Evolutionary conservation across 2,888 invertebrate species (phyloP), one percentile per base, ranked within the genome.

Genomic region (Rhodophaea formosa): DNA sequence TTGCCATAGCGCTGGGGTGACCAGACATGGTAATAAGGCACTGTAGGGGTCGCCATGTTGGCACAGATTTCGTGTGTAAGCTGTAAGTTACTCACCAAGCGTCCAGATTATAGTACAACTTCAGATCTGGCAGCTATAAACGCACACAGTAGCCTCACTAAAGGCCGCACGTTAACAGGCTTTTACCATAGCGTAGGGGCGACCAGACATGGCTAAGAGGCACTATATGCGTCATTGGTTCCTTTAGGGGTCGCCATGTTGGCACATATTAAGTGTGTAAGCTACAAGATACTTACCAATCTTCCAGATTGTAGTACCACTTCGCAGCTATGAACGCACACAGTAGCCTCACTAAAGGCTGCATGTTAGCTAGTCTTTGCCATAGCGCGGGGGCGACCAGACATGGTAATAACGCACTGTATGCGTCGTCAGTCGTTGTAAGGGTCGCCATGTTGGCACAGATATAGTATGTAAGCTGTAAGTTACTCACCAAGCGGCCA

Each of bases 1-100:
- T 82, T 99, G 98, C 97, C 99, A 99, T 58, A 99, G 92, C 46
- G 96, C 93, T 0, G 99, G 98, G 10, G 96, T 94, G 69, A 99
- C 91, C 15, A 99, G n/a, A n/a, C n/a, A n/a, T n/a, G n/a, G n/a
- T n/a, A n/a, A n/a, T n/a, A n/a, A n/a, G n/a, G n/a, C n/a, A n/a
- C n/a, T n/a, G n/a, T n/a, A n/a, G n/a, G n/a, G n/a, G n/a, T n/a
- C n/a, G n/a, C n/a, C n/a, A n/a, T n/a, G n/a, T n/a, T n/a, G n/a
- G n/a, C n/a, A n/a, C 3, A 94, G 60, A 7, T n/a, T n/a, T n/a
- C n/a, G n/a, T n/a, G n/a, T n/a, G n/a, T n/a, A n/a, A n/a, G n/a
- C n/a, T n/a, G n/a, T n/a, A n/a, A n/a, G n/a, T n/a, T n/a, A 80
- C 92, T 88, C 76, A 96, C 96, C 87, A 97, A 84, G 82, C 96